Evolutionary conservation across 2,888 invertebrate species (phyloP).

Genomic region (Bugula neritina): DNA sequence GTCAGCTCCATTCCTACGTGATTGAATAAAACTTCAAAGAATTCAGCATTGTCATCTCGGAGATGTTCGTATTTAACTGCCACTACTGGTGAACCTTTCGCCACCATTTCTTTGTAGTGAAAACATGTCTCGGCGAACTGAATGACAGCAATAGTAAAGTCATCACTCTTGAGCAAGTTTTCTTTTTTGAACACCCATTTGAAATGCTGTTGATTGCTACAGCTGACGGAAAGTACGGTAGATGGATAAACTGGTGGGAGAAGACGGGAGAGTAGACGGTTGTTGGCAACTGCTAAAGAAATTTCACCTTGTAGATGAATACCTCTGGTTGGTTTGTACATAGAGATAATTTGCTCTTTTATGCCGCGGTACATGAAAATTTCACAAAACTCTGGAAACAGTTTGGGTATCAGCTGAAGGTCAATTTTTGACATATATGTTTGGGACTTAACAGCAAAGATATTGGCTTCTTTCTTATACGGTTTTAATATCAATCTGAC

Average conservation of each 20-base stretch:
- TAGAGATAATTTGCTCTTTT: not conserved
- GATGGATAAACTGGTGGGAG: conserved; percentile 29
- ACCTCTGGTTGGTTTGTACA: not conserved
- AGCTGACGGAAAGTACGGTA: not conserved
- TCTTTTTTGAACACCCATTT: not conserved
- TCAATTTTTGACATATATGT: not conserved
- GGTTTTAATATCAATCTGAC: not conserved
- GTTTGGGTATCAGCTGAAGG: not conserved
- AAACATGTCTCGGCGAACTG: not conserved
- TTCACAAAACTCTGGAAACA: not conserved
- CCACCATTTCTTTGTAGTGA: not conserved
- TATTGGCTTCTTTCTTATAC: not conserved
- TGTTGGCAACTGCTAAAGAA: not conserved
- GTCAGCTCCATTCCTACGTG: not conserved
- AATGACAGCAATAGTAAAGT: not conserved
- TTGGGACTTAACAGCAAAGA: not conserved
- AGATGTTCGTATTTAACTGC: conserved; percentile 4
- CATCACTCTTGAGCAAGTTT: not conserved
- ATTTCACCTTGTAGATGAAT: not conserved
- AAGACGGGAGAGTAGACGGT: not conserved
- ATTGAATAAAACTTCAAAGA: not conserved
- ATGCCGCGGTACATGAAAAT: not conserved
- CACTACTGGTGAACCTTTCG: not conserved
- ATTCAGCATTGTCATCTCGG: not conserved
- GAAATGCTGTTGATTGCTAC: not conserved